A percentile compares a stretch with the other conserved stretches of the same genome.
These are phyloP conservation scores for Norana najaformis DNA, from an alignment of 2,888 invertebrate genomes.

Conservation along the genomic window DNA sequence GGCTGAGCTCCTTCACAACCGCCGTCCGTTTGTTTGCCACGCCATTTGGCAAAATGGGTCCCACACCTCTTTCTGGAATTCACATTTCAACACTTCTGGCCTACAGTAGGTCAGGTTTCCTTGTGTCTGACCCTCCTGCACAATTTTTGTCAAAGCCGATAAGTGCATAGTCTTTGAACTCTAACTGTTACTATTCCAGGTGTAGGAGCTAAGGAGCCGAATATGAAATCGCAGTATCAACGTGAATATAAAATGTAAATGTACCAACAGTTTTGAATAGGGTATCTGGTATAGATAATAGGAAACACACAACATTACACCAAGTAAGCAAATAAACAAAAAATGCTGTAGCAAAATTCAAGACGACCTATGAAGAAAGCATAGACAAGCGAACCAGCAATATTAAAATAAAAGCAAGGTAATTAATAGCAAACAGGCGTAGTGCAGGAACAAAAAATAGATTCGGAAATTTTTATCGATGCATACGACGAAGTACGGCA, in stretches of 20 bases:
- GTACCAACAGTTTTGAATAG: too few species aligned
- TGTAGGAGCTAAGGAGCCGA: too few species aligned
- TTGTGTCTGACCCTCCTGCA: background rate
- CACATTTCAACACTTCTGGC: background rate
- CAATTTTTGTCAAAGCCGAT: background rate
- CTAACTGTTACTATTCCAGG: background rate
- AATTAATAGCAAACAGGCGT: background rate
- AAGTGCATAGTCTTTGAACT: background rate
- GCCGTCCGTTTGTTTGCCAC: too few species aligned
- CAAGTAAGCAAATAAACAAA: background rate
- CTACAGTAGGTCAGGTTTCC: background rate
- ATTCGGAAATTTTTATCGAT: background rate
- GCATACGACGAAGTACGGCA: background rate
- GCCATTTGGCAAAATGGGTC: too few species aligned
- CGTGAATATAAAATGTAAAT: too few species aligned
- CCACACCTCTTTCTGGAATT: too few species aligned
- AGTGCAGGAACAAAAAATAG: background rate
- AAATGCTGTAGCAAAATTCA: background rate
- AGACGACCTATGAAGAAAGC: background rate
- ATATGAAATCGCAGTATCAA: too few species aligned
- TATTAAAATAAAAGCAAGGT: background rate
- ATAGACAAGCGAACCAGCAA: background rate
- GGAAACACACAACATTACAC: too few species aligned
- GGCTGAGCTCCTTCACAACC: too few species aligned
- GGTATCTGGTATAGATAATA: too few species aligned